phyloP scores from a whole-genome alignment of 2,888 invertebrate species.

The Zaprionus bogoriensis region DNA sequence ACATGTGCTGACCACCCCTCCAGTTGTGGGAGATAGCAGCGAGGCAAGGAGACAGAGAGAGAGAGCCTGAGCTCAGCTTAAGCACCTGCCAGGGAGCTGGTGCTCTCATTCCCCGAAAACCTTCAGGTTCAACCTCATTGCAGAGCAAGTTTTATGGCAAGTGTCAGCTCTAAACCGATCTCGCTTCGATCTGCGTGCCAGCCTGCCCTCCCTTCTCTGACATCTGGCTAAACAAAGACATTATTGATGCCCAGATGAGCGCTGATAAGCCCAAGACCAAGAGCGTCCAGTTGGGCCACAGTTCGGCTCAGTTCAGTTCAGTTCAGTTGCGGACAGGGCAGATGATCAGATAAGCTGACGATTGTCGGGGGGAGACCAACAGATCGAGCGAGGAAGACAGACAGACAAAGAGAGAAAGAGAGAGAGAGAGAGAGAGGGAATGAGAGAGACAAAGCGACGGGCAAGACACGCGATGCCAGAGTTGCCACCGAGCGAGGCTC shows the following conservation, averaged over 20 bases:
- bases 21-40: background rate
- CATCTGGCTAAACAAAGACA: slow-evolving; percentile 73
- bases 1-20: slow-evolving; percentile 45
- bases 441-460: slow-evolving; percentile 20
- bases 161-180: slow-evolving; percentile 72
- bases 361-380: background rate
- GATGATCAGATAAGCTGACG: slow-evolving; percentile 14
- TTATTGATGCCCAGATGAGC: slow-evolving; percentile 76
- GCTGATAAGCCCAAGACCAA: slow-evolving; percentile 47
- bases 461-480: slow-evolving; percentile 61
- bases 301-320: background rate
- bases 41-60: background rate
- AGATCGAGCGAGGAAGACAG: background rate
- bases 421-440: background rate
- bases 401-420: background rate
- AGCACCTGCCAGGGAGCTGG: slow-evolving; percentile 40
- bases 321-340: background rate
- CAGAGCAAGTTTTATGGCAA: slow-evolving; percentile 63
- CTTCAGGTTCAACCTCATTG: slow-evolving; percentile 12
- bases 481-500: slow-evolving; percentile 46
- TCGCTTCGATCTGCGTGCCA: slow-evolving; percentile 8
- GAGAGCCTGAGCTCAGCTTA: slow-evolving; percentile 3
- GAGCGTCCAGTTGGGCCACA: slow-evolving; percentile 2
- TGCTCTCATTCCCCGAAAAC: slow-evolving; percentile 35
- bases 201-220: slow-evolving; percentile 29